Evolutionary conservation across 1,140 invertebrate genomes (phyloP), one percentile per base, ranked within the genome.

Genomic region (Drosophila parvula): DNA sequence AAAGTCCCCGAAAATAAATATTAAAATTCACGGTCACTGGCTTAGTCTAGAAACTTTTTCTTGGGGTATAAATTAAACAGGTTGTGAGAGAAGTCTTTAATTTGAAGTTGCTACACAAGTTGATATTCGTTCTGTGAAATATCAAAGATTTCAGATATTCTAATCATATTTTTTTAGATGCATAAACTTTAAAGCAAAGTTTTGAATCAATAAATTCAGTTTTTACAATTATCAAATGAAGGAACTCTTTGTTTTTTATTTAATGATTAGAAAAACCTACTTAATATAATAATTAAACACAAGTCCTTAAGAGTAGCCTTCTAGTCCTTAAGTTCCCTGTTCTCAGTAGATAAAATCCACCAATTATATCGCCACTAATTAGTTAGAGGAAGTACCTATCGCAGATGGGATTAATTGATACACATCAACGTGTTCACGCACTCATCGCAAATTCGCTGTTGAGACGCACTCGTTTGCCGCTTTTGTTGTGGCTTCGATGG

Each of bases 401-500:
- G 45, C 16, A 32, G 5, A 36, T 53, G 8, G 12, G 27, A n/a
- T 32, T 34, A 68, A 69, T 55, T 44, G 32, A 69, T 55, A 53
- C 56, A 10, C 53, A 44, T 27, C 8, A 6, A 30, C 44, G 57
- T 50, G 32, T 12, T 64, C 73, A 74, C 50, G 60, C 44, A 75
- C 51, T 65, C 71, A 75, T 75, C 73, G 38, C 73, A 41, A 53
- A 65, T 57, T 63, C 50, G 34, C 69, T 43, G 65, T 71, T 75
- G 73, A 74, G 60, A 56, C 59, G 44, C 59, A 50, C 51, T 55
- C 70, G 60, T 57, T 43, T 44, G 50, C 51, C 9, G 51, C 70
- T 57, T 75, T 75, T 75, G 71, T 75, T 75, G 60, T 36, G 51
- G 38, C 60, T 57, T 65, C 50, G 61, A 75, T 74, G 73, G 30